Evolutionary conservation across 2,888 invertebrate genomes (phyloP), one percentile per base, ranked within the genome.

Genomic region (Dicycla oo): DNA sequence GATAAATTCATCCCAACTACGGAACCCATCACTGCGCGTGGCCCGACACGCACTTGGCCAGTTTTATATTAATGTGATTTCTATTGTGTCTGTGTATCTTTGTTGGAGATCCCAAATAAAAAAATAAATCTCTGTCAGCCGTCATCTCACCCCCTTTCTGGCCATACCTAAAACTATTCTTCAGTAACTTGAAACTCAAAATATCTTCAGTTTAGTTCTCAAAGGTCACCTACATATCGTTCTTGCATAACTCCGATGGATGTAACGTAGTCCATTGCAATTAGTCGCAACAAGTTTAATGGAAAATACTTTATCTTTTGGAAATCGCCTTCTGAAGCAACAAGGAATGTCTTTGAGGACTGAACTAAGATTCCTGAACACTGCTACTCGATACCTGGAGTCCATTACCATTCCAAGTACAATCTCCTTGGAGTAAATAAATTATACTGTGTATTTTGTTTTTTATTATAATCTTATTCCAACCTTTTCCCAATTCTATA

Each of bases 221-320:
- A 43, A 1, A 7, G 20, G 20, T 8, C 4, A 26, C 26, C 20
- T 61, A 51, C 15, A 57, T 34, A n/a, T 20, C n/a, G 0, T n/a
- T n/a, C 2, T 4, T 20, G 23, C 51, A 70, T 34, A 63, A 30
- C 54, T 20, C 30, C 3, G 0, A 15, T 34, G 3, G 4, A 68
- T 73, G 40, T 49, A 7, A 20, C 10, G 23, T 20, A 43, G 26
- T 30, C 20, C 47, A 53, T 23, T 49, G 53, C 34, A 65, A 61
- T 61, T 15, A 47, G 47, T 47, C 15, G 58, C 47, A 43, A 26
- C 38, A 34, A 20, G 18, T 73, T 62, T 62, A 73, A 67, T 64
- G 18, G 30, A 49, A 73, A 80, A 57, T 75, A 75, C 47, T 53
- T 75, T 13, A 65, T 45, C 54, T 56, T 47, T 34, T 74, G 43